Base-by-base conservation (phyloP, 2,888 invertebrate species). In the Catocala fraxini region DNA sequence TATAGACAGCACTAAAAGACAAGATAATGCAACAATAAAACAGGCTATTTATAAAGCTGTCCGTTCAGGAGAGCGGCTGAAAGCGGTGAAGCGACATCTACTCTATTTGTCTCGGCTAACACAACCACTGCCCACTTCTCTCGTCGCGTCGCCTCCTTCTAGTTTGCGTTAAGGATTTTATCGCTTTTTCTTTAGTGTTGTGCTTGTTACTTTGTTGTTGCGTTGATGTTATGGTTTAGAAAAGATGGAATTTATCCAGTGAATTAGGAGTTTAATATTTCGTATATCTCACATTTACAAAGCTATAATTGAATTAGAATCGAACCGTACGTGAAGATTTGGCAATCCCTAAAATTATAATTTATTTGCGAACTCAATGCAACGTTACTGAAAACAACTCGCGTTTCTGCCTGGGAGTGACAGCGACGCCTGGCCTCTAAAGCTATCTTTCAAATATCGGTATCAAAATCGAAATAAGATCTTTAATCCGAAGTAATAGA, bases 51-150 rank as follows among this genome's bases (percentile, higher is more conserved):
- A 88, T 87, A 87, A 88, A 87, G 84, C 85, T 86, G 83, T 85
- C 84, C 71, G 77, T 73, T 73, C 73, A 73, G 76, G 81, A 80
- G 81, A 82, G 76, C 81, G 81, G 79, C 81, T 81, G 84, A 80
- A 83, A 83, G 83, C 86, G 84, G 81, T 82, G 82, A 79, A 81
- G 84, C 86, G 88, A 85, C 87, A 84, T 86, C 87, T 81, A 87
- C 85, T 88, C 88, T 89, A 91, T 91, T 91, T 91, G 90, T 89
- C 88, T 89, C 89, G 79, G 75, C 86, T 86, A 89, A 87, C 88
- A 86, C 88, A 83, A 88, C 87, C 88, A 84, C 87, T 86, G 87
- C 84, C 89, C 89, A 89, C 89, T 89, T 89, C 87, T 85, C 69
- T 68, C 70, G 69, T 69, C 77, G 73, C 85, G 84, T 82, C 85